Conservation (phyloP, 2,113 vertebrate species). For the Oenanthe oenanthe region DNA sequence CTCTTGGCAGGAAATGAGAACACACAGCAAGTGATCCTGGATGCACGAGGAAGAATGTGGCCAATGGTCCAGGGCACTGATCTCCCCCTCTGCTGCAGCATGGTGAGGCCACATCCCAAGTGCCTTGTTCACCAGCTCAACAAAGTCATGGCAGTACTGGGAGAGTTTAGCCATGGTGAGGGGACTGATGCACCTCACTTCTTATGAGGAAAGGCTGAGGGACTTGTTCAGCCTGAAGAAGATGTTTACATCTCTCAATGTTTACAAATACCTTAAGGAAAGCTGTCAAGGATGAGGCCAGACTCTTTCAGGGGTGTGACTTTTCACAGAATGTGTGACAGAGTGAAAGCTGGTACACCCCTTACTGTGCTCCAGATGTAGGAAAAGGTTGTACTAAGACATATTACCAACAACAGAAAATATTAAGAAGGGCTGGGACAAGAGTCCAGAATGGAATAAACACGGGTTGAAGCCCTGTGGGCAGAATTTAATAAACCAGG, state of each 20-base stretch:
- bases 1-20: neutral
- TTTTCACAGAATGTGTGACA: neutral
- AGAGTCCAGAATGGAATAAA: neutral
- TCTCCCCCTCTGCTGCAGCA: neutral
- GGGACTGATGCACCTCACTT: neutral
- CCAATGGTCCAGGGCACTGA: neutral
- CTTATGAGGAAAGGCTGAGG: neutral
- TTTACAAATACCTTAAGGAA: neutral
- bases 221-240: neutral
- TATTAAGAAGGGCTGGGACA: neutral
- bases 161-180: accelerated
- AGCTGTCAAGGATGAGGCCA: neutral
- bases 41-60: neutral
- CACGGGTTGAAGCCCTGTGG: neutral
- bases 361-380: accelerated
- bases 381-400: neutral
- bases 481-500: neutral
- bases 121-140: neutral
- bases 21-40: neutral
- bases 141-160: neutral
- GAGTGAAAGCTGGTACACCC: neutral
- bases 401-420: neutral
- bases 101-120: neutral
- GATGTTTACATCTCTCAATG: neutral
- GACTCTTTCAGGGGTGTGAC: too few species aligned